Evolutionary conservation across 2,113 vertebrate species (phyloP).

Genomic region (Hylia prasina): DNA sequence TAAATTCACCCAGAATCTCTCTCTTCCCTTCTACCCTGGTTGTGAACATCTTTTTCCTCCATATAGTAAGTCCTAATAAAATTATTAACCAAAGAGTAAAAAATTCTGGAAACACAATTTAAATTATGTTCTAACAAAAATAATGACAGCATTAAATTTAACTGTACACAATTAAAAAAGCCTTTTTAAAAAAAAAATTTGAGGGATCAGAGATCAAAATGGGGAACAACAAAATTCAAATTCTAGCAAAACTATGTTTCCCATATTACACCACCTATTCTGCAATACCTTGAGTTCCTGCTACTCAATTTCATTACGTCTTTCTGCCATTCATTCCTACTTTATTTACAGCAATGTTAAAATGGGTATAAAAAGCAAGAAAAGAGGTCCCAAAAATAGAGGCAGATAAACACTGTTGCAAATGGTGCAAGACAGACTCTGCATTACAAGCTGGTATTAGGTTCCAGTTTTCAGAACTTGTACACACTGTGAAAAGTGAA

Average conservation of each 20-base stretch:
- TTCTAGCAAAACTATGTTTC: neutral
- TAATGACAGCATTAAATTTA: neutral
- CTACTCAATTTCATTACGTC: neutral
- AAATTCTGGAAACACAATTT: neutral
- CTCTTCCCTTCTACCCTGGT: neutral
- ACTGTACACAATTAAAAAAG: neutral
- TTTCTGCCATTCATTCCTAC: neutral
- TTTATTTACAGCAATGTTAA: neutral
- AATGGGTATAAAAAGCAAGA: neutral
- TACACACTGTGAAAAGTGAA: neutral
- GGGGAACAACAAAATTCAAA: neutral
- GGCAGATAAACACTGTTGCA: neutral
- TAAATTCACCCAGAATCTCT: neutral
- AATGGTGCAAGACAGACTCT: neutral
- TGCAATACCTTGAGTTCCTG: neutral
- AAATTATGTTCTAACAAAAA: neutral
- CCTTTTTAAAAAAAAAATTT: neutral
- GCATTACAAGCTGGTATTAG: neutral
- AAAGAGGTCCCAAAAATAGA: neutral
- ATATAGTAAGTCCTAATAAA: neutral
- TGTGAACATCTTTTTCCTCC: neutral
- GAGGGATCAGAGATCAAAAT: neutral
- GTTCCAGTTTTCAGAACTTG: neutral
- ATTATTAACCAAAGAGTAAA: neutral
- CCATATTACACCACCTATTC: neutral